Conservation (phyloP, 2,797 vertebrate genomes). For the Crypturellus tataupa region DNA sequence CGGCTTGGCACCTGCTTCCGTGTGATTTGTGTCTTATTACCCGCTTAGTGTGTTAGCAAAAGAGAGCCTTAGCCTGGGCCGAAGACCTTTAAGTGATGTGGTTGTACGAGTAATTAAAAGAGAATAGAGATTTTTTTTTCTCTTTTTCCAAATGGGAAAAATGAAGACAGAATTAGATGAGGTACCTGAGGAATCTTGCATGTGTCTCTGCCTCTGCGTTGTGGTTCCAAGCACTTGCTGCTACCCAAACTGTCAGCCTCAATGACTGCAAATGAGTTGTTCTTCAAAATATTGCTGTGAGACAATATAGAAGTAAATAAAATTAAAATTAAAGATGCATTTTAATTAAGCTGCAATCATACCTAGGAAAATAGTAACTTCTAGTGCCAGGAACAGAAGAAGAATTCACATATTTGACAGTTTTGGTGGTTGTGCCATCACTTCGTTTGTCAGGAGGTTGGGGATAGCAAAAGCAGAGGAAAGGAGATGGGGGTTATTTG, state of each 20-base stretch:
- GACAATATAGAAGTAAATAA: conserved; percentile 9
- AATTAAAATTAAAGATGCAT: conserved; percentile 33
- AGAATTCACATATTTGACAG: conserved; percentile 36
- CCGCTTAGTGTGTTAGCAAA: neutral
- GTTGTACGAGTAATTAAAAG: neutral
- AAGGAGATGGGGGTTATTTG: neutral
- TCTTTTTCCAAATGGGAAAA: neutral
- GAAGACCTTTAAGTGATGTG: neutral
- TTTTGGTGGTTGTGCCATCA: neutral
- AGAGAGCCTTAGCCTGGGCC: neutral
- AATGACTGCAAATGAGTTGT: neutral
- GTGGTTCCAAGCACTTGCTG: neutral
- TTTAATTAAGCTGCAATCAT: conserved; percentile 43
- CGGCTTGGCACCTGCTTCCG: neutral
- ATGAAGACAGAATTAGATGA: neutral
- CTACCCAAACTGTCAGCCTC: neutral
- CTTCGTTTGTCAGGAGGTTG: neutral
- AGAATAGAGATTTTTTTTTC: neutral
- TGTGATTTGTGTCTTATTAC: neutral
- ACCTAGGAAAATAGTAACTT: conserved; percentile 25
- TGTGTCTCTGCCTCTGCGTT: neutral
- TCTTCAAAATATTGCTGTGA: neutral
- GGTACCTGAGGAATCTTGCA: neutral
- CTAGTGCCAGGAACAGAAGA: conserved; percentile 30
- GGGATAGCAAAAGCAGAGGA: conserved; percentile 1